These are phyloP conservation scores for Ramphastos sulfuratus DNA, from an alignment of 2,113 vertebrate genomes.

Conservation along the genomic window DNA sequence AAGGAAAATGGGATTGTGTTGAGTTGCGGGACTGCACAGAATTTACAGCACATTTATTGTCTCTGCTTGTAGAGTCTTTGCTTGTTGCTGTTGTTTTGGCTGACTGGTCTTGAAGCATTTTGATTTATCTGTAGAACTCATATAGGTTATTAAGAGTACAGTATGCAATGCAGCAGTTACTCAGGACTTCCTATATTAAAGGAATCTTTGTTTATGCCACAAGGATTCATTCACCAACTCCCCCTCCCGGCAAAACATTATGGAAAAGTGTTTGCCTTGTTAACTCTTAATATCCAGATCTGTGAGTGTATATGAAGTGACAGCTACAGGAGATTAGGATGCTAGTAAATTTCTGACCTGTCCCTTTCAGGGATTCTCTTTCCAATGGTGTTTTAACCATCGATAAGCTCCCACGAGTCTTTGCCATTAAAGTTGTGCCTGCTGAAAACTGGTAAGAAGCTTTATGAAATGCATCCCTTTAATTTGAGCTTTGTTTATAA, in stretches of 20 bases:
- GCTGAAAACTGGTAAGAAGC: not conserved
- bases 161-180: not conserved
- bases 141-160: not conserved
- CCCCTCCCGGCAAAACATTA: not conserved
- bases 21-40: not conserved
- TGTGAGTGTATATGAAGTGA: not conserved
- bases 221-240: slow-evolving; percentile 39
- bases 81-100: not conserved
- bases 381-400: not conserved
- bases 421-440: not conserved
- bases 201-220: slow-evolving; percentile 41
- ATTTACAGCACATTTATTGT: not conserved
- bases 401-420: not conserved
- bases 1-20: not conserved
- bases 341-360: not conserved
- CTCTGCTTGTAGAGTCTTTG: not conserved
- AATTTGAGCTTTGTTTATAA: not conserved
- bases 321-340: not conserved
- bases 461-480: not conserved
- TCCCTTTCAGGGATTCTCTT: not conserved
- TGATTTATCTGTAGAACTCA: not conserved
- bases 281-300: not conserved
- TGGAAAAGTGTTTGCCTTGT: not conserved
- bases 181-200: slow-evolving; percentile 7
- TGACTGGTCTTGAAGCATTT: not conserved